Evolutionary conservation across 2,797 vertebrate species (phyloP), one percentile per base, ranked within the genome.

Genomic region (Ctenosaura bakeri): DNA sequence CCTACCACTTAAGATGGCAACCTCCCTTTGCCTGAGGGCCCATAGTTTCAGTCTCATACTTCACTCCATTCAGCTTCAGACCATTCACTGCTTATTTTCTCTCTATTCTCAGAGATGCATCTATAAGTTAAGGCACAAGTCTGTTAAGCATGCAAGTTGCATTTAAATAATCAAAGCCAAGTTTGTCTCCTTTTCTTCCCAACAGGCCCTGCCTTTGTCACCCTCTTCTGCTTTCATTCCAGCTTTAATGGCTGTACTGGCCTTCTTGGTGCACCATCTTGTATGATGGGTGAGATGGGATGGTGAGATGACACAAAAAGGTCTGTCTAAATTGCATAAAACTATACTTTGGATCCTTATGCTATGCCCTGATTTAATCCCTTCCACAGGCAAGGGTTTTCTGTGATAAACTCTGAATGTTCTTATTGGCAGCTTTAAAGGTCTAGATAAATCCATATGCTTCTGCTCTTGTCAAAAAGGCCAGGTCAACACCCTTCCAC

Each of bases 401-500:
- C 71, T 90, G 86, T 71, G 90, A 88, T 90, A 88, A 84, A 88
- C 59, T 88, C 73, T 84, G 88, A 90, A 88, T 84, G 81, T 84
- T 90, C 81, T 59, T 90, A 90, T 79, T 90, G 90, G 81, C 80
- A 90, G 59, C 59, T 90, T 90, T 84, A 88, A 88, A 90, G 86
- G 81, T 90, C 90, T 90, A 62, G 79, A 84, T 78, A 90, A 90
- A 90, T 90, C 81, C 82, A 62, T 84, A 71, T 22, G 3, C 90
- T 73, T 79, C 81, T 90, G 86, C 80, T 50, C 86, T 88, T 88
- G 80, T 88, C 86, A 71, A 52, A 90, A 90, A 88, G 59, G 80
- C 81, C 35, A 84, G 73, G 86, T 46, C 16, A 64, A 90, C 87
- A 79, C 50, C 26, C 50, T 90, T 80, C 73, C 86, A 84, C 56